phyloP scores from a whole-genome alignment of 1,140 invertebrate genomes.

The Aphaenogaster ashmeadi region DNA sequence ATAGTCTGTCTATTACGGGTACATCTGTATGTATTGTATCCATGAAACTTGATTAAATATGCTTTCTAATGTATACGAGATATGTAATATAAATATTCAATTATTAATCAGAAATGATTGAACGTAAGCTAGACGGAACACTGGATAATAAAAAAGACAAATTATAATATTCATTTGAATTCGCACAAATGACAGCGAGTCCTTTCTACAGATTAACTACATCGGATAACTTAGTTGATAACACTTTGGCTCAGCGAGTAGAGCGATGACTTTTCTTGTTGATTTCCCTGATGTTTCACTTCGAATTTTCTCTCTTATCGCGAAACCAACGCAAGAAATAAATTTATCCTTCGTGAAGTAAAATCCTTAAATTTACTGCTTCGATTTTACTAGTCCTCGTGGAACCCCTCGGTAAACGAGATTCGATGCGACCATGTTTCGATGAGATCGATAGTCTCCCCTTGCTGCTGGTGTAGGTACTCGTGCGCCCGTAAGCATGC shows the following conservation, averaged over 20 bases:
- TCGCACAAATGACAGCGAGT: not conserved
- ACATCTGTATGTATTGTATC: not conserved
- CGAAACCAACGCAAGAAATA: constrained; percentile 49
- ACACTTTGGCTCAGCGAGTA: not conserved
- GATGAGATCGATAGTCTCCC: constrained; percentile 76
- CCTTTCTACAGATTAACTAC: constrained; percentile 19
- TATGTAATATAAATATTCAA: constrained; percentile 5
- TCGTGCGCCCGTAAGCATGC: constrained; percentile 77
- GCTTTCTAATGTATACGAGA: not conserved
- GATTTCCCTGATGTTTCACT: constrained; percentile 36
- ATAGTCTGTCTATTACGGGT: not conserved
- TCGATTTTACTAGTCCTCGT: constrained; percentile 74
- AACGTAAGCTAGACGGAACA: not conserved
- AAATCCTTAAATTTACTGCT: constrained; percentile 77
- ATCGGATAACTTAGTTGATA: constrained; percentile 24
- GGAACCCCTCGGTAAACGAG: constrained; percentile 77
- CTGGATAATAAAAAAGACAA: constrained; percentile 4
- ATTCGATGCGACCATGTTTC: constrained; percentile 79
- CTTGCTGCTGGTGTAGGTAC: constrained; percentile 63
- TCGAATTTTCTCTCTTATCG: constrained; percentile 33
- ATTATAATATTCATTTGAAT: constrained; percentile 21
- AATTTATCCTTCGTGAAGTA: constrained; percentile 71
- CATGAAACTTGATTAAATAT: constrained; percentile 9
- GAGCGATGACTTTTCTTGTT: constrained; percentile 3
- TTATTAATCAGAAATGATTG: constrained; percentile 12